A percentile compares a stretch with the other conserved stretches of the same genome.
phyloP scores from a whole-genome alignment of 2,113 vertebrate genomes.

The Antechinus stuartii region DNA sequence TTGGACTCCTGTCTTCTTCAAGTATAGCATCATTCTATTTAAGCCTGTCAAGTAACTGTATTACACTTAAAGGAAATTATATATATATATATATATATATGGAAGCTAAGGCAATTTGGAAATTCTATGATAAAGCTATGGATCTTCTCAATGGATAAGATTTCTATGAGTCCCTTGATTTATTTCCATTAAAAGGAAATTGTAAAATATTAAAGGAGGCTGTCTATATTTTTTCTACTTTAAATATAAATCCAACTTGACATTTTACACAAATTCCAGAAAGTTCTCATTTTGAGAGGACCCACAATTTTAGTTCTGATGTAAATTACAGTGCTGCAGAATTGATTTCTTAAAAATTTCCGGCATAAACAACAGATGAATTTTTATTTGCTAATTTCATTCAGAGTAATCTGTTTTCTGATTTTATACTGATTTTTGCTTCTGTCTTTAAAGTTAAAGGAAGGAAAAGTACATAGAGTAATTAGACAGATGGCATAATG shows the following conservation, averaged over 20 bases:
- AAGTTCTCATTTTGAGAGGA: background rate
- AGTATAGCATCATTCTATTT: background rate
- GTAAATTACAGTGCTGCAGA: background rate
- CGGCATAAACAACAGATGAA: constrained; percentile 38
- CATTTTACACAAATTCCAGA: background rate
- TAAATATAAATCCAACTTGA: too few relatives aligned
- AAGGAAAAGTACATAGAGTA: constrained; percentile 55
- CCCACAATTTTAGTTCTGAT: background rate
- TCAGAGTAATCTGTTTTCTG: constrained; percentile 9
- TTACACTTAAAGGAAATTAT: background rate
- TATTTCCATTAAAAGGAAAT: background rate
- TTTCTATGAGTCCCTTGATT: background rate
- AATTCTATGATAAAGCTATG: background rate
- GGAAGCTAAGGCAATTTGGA: background rate
- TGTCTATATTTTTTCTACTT: background rate
- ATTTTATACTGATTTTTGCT: constrained; percentile 33
- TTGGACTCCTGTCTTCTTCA: background rate
- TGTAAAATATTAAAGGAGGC: background rate
- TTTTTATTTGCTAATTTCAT: background rate
- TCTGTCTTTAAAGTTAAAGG: constrained; percentile 46
- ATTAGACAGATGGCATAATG: constrained; percentile 63
- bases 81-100: too few relatives aligned
- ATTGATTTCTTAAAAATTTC: background rate
- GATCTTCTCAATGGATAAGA: background rate
- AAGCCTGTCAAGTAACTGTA: background rate